Evolutionary conservation across 2,113 vertebrate genomes (phyloP), one percentile per base, ranked within the genome.

Genomic region (Progne subis): DNA sequence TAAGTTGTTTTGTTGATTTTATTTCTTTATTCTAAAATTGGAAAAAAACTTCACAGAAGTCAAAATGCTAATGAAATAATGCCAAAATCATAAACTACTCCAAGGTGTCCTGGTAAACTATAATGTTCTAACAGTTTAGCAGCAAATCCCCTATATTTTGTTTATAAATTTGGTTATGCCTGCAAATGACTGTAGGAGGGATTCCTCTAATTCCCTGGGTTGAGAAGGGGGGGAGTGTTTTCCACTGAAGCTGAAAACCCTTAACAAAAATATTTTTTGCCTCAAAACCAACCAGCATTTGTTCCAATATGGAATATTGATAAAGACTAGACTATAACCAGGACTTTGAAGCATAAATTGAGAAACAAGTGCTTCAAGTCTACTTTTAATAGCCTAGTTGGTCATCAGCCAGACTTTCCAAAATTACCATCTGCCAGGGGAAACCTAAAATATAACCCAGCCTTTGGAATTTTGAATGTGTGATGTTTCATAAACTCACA

Each of bases 401-500:
- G 11, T 18, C 15, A 50, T 57, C n/a, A 43, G n/a, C 17, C 3
- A 52, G 7, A n/a, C 25, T 85, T 61, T 65, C 46, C 14, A 64
- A 81, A 92, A 78, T 59, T 34, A 18, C 4, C 6, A 6, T 19
- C 8, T 67, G 0, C 29, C 23, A 11, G 2, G 1, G 7, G 8
- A 59, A 85, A 49, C 20, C 28, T 11, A 46, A 71, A 85, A 60
- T 13, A 0, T 41, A 76, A 71, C 5, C 4, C 24, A 68, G 5
- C 1, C 9, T 32, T 65, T 6, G 0, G 2, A 46, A 77, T 34
- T 68, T 53, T 2, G 2, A 10, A 59, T 63, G 4, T 16, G 3
- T 63, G 9, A 5, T 46, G 6, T 31, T 55, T 34, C 5, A 34
- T 5, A 39, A 59, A 46, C 7, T 25, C 23, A 67, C 3, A 12